phyloP scores from a whole-genome alignment of 1,140 invertebrate species.

The Helicorthomorpha holstii region DNA sequence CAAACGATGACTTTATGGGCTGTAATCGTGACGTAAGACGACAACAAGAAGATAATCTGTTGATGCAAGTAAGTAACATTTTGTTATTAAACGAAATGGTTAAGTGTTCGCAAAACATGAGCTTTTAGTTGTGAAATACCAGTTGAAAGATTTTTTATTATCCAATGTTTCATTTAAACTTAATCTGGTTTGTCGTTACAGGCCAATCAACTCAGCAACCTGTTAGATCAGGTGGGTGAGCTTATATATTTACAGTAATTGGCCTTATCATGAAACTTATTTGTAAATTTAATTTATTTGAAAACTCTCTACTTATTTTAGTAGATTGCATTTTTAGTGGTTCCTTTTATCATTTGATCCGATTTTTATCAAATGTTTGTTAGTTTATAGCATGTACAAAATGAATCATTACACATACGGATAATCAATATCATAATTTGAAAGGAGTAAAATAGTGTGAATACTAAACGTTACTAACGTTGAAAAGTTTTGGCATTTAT shows the following conservation, averaged over 20 bases:
- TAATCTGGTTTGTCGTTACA: conserved; percentile 10
- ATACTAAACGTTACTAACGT: too few relatives aligned
- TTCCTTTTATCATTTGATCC: too few relatives aligned
- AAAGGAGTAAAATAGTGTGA: too few relatives aligned
- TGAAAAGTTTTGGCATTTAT: too few relatives aligned
- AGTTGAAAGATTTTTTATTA: not conserved
- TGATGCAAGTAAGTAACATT: conserved; percentile 43
- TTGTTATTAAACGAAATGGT: conserved; percentile 2
- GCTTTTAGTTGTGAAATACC: not conserved
- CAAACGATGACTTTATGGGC: conserved; percentile 64
- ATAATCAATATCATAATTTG: too few relatives aligned
- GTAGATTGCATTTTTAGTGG: too few relatives aligned
- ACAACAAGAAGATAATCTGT: conserved; percentile 62
- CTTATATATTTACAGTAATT: not conserved
- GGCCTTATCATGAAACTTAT: not conserved
- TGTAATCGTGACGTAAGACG: conserved; percentile 23
- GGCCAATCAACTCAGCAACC: conserved; percentile 39
- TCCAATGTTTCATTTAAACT: not conserved
- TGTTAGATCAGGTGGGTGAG: conserved; percentile 30
- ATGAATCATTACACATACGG: too few relatives aligned
- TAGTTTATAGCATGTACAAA: too few relatives aligned
- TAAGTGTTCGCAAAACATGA: conserved; percentile 2
- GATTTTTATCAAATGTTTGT: too few relatives aligned
- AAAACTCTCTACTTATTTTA: too few relatives aligned
- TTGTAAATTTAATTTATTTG: not conserved